These are phyloP conservation scores for Lipophrys pholis DNA, from an alignment of 2,113 vertebrate species.

Conservation along the genomic window DNA sequence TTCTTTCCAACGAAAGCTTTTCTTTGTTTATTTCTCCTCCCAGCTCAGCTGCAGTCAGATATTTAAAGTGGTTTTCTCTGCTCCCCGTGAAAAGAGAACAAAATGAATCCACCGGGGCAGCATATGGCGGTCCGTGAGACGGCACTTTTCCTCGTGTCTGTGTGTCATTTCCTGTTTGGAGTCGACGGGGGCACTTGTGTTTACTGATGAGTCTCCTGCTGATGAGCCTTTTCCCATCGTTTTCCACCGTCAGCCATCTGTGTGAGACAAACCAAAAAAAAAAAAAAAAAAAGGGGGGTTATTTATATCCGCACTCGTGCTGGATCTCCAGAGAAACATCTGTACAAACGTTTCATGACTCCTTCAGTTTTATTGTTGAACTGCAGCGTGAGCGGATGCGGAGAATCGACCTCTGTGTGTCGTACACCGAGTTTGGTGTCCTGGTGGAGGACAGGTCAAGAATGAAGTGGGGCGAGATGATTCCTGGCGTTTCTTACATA, in stretches of 20 bases:
- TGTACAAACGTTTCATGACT: no score
- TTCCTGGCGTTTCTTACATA: conserved; percentile 58
- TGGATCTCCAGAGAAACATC: conserved; percentile 24
- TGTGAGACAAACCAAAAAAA: conserved; percentile 15
- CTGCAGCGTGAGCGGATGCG: no score
- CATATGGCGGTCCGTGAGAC: no score
- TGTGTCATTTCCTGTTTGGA: conserved; percentile 69
- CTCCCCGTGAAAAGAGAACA: no score
- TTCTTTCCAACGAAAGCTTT: no score
- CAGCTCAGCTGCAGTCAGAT: no score
- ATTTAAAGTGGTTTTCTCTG: no score
- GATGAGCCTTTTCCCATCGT: conserved; percentile 61
- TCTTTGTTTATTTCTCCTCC: no score
- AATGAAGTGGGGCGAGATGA: conserved; percentile 61
- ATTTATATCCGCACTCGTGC: conserved; percentile 45
- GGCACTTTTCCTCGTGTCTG: not conserved
- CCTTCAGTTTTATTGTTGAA: no score
- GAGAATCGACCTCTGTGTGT: no score
- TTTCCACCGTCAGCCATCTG: conserved; percentile 39
- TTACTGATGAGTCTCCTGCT: conserved; percentile 58
- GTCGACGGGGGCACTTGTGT: conserved; percentile 37
- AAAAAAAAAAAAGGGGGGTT: not conserved
- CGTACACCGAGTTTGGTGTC: conserved; percentile 45
- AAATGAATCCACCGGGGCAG: no score
- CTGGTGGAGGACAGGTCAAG: conserved; percentile 59